Base-by-base conservation (phyloP, 2,888 invertebrate genomes). In the Lasius fuliginosus region DNA sequence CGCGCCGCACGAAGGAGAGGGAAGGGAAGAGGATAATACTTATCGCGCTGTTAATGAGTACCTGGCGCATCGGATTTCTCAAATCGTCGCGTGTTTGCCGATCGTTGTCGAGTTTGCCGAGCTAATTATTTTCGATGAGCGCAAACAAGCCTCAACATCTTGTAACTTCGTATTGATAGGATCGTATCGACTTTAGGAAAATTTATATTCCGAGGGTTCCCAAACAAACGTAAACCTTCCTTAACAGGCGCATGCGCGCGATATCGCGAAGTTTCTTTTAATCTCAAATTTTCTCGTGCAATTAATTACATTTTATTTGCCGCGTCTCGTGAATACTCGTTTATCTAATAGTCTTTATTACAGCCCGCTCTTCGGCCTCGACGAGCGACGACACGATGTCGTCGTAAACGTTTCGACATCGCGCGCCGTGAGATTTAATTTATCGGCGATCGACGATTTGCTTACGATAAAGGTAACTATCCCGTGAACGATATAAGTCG, bases 361-460 rank as follows among this genome's bases (percentile, higher is more conserved):
- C 60, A 11, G 15, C 15, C 30, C 15, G 15, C 12, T 15, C 12
- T 23, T 5, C 60, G 64, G 9, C 33, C 56, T 77, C 67, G 42
- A 46, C 23, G 33, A 62, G 8, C 60, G 74, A 46, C 23, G 40
- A 36, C 56, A 5, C 56, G 67, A 18, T 36, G 49, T 65, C 27
- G 18, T 18, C 18, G 23, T 30, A 49, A 23, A 77, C 58, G 42
- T 58, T 58, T 68, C 23, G 69, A 9, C 68, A 33, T 79, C 33
- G 69, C 58, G 18, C 42, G 53, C 23, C 36, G 69, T 18, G 60
- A 60, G 18, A 58, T 53, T 71, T 46, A 81, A 81, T 81, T 60
- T 46, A 60, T 12, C 42, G 77, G 68, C 71, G 46, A 69, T 68
- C 67, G 56, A 33, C 77, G 77, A 79, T 60, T 71, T 27, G 60